Percentiles rank a stretch among this genome's conserved stretches.
phyloP scores from a whole-genome alignment of 2,888 invertebrate species.

The Oasisia sp. region DNA sequence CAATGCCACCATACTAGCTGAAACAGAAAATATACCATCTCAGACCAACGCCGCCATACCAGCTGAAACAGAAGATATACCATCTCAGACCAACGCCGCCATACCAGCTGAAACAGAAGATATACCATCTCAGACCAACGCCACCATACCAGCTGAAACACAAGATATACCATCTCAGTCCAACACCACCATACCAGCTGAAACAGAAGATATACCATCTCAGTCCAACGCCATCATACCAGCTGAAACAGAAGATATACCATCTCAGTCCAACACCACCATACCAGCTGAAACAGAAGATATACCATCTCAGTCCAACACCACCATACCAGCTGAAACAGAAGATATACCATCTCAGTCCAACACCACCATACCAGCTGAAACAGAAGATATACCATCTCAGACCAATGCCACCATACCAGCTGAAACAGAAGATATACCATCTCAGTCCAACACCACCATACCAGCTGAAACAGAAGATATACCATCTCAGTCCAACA shows the following conservation, averaged over 20 bases:
- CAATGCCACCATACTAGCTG: too few species aligned
- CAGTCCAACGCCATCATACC: neutral
- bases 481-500: neutral
- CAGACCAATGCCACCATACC: neutral
- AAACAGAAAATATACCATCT: neutral
- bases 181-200: neutral
- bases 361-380: neutral
- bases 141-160: neutral
- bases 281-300: neutral
- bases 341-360: neutral
- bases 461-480: neutral
- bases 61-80: constrained; percentile 10
- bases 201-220: neutral
- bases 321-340: neutral
- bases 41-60: neutral
- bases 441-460: neutral
- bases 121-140: neutral
- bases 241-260: neutral
- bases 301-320: neutral
- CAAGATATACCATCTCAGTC: neutral
- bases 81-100: neutral
- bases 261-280: neutral
- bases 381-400: neutral
- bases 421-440: constrained; percentile 1
- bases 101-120: neutral